Base-by-base conservation (phyloP, 2,888 invertebrate species). In the Metacarcinus magister region DNA sequence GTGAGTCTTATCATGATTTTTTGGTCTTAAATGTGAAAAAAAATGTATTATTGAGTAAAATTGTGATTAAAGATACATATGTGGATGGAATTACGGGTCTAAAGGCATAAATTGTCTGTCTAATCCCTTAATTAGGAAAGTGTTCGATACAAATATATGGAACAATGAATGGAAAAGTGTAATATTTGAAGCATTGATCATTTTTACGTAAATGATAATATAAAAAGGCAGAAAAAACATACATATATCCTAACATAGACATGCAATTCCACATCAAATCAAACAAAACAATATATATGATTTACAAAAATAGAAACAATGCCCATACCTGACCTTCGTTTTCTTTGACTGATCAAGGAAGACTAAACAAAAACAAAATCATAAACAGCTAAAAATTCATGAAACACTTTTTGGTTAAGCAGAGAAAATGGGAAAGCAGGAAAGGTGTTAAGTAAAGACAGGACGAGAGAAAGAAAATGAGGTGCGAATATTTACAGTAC, bases 401-500 rank as follows among this genome's bases (percentile, higher is more conserved):
- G 67, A 67, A 5, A 19, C 67, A 67, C n/a, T 67, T 67, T 19
- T n/a, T 67, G 16, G n/a, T n/a, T 67, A 67, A 67, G n/a, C 67
- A 67, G 67, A 67, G 67, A 67, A 67, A 67, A 67, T 67, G n/a
- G 67, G 19, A 67, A 67, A 67, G 67, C 67, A n/a, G 67, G 2
- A n/a, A n/a, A 67, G 67, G 67, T 67, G 67, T 19, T 19, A 19
- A 10, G 67, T 67, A n/a, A 67, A 67, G 67, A 67, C 67, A 67
- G 19, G 67, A 67, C n/a, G 67, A 67, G 67, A 67, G 67, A 19
- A 67, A 67, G 67, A 67, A 67, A 67, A 67, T 67, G 67, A 67
- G 67, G 67, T 67, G 67, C 67, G 67, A 67, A 67, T 67, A 67
- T 67, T 67, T 67, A 67, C 67, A 67, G 67, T 67, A 67, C 67